These are phyloP conservation scores for Scaeva pyrastri DNA, from an alignment of 2,888 invertebrate genomes.

Conservation along the genomic window DNA sequence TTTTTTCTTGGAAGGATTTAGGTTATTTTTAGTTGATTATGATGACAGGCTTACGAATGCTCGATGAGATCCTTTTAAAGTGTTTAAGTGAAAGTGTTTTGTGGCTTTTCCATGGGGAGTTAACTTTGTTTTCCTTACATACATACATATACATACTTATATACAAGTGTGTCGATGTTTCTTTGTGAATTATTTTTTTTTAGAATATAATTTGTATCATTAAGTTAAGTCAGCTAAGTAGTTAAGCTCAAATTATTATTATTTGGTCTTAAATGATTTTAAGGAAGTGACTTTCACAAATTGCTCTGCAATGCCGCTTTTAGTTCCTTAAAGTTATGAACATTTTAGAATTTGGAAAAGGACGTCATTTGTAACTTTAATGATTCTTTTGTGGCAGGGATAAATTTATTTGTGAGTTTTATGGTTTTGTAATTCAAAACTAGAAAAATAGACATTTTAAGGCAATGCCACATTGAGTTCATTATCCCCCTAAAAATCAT, in stretches of 20 bases:
- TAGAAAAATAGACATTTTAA: too few species aligned
- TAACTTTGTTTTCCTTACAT: neutral
- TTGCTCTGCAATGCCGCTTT: neutral
- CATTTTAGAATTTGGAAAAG: too few species aligned
- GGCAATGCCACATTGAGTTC: too few species aligned
- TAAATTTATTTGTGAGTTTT: too few species aligned
- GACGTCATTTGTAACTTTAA: too few species aligned
- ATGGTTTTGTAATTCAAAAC: too few species aligned
- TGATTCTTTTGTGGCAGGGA: too few species aligned
- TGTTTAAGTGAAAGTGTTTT: conserved; percentile 23
- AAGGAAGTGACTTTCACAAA: neutral
- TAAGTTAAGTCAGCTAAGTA: neutral
- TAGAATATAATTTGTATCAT: neutral
- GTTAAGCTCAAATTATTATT: neutral
- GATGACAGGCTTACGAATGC: conserved; percentile 2
- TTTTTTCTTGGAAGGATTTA: neutral
- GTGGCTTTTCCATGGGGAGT: neutral
- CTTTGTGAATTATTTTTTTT: neutral
- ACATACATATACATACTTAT: too few species aligned
- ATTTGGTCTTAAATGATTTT: neutral
- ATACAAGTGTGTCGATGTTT: neutral
- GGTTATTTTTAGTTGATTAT: conserved; percentile 9
- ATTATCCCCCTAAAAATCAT: too few species aligned
- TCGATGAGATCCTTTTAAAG: conserved; percentile 19
- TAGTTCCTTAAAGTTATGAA: too few species aligned